These are phyloP conservation scores for Marmota monax DNA, from an alignment of 2,113 vertebrate species.

Conservation along the genomic window DNA sequence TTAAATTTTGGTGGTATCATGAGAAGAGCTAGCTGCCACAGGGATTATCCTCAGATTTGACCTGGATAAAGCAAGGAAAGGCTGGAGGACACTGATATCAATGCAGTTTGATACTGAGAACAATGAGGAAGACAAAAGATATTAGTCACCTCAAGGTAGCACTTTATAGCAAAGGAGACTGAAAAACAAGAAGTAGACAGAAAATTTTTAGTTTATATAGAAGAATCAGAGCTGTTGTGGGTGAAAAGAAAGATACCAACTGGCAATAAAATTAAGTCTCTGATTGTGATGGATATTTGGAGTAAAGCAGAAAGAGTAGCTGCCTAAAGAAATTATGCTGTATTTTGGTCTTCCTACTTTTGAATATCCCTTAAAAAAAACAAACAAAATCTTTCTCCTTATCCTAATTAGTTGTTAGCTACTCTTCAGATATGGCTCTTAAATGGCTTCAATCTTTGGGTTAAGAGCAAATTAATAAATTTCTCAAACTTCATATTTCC, in stretches of 20 bases:
- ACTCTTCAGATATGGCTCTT: conserved; percentile 8
- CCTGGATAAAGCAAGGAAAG: not conserved
- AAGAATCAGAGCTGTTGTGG: not conserved
- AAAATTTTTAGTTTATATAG: not conserved
- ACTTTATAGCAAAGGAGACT: not conserved
- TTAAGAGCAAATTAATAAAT: conserved; percentile 43
- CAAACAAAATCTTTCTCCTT: not conserved
- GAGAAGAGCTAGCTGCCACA: not conserved
- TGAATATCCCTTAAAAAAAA: conserved; percentile 19
- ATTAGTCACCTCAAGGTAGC: not conserved
- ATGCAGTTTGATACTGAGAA: not conserved
- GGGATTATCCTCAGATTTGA: not conserved
- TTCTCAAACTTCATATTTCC: conserved; percentile 48
- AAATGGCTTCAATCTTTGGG: conserved; percentile 22
- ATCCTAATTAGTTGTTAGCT: conserved; percentile 4
- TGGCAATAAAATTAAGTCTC: conserved; percentile 2
- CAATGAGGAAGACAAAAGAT: not conserved
- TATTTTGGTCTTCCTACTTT: conserved; percentile 15
- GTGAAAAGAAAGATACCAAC: conserved; percentile 25
- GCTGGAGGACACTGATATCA: not conserved
- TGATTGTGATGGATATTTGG: not conserved
- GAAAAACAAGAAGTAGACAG: not conserved
- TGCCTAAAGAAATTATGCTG: not conserved
- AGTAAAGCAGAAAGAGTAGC: not conserved
- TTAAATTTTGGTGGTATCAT: not conserved